Conservation (phyloP, 92 coral and sea anemone species). For the Scolanthus callimorphus region DNA sequence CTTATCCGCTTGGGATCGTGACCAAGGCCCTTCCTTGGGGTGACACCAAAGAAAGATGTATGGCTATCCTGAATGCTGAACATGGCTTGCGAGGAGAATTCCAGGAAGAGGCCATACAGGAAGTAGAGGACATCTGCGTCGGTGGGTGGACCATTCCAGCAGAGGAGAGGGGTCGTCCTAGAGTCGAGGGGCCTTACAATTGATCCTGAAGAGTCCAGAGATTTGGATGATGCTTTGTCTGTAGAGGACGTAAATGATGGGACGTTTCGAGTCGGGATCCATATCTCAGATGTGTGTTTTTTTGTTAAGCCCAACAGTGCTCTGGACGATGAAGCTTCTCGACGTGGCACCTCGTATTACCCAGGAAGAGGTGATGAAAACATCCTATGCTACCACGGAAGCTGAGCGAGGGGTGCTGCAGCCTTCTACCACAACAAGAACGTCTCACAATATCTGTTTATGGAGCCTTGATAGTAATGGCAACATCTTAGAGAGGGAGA, state of each 20-base stretch:
- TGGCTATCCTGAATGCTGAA: conserved; percentile 60
- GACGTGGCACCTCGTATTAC: conserved; percentile 83
- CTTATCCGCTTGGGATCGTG: conserved; percentile 72
- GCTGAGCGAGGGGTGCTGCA: conserved; percentile 67
- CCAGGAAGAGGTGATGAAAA: conserved; percentile 41
- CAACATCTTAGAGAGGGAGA: conserved; percentile 3
- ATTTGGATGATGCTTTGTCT: conserved; percentile 91
- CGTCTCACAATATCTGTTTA: conserved; percentile 71
- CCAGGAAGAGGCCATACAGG: conserved; percentile 2
- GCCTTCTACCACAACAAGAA: conserved; percentile 63
- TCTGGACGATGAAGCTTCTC: conserved; percentile 68
- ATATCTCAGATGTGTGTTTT: conserved; percentile 92
- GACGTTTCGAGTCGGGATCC: conserved; percentile 57
- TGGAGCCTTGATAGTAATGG: conserved; percentile 48
- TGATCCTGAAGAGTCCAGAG: conserved; percentile 72
- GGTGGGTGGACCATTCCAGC: conserved; percentile 51
- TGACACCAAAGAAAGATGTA: conserved; percentile 27
- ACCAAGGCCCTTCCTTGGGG: conserved; percentile 51
- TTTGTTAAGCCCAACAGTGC: conserved; percentile 60
- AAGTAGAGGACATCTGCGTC: conserved; percentile 31
- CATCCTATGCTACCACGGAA: conserved; percentile 82
- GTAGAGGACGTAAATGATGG: conserved; percentile 24
- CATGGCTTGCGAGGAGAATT: conserved; percentile 43
- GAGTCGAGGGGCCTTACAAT: conserved; percentile 67
- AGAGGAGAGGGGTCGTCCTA: conserved; percentile 38